These are phyloP conservation scores for Euzophera pinguis DNA, from an alignment of 2,888 invertebrate genomes.

Conservation along the genomic window DNA sequence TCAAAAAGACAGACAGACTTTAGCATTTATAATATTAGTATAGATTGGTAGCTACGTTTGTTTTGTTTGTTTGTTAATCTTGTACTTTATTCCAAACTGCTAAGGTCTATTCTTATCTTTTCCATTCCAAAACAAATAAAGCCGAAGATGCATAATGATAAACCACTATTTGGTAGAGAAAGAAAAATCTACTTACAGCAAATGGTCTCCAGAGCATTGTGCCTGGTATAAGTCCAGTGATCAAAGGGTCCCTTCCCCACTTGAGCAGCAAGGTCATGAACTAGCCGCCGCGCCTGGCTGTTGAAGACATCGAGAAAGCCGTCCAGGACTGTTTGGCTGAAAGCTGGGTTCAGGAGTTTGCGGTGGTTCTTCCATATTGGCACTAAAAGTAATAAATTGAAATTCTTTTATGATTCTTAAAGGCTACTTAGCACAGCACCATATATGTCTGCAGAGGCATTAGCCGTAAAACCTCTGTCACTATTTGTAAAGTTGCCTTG, in stretches of 20 bases:
- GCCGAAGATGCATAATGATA: not conserved
- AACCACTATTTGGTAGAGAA: not conserved
- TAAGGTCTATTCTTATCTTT: too few relatives aligned
- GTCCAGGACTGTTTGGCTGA: conserved; percentile 46
- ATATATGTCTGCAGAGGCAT: too few relatives aligned
- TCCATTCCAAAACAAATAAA: too few relatives aligned
- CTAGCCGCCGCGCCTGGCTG: conserved; percentile 42
- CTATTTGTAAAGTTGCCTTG: too few relatives aligned
- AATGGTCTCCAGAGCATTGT: conserved; percentile 58
- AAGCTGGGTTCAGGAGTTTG: conserved; percentile 50
- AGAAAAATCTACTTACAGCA: conserved; percentile 42
- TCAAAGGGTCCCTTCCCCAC: conserved; percentile 50
- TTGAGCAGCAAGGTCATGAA: conserved; percentile 34
- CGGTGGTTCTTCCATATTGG: conserved; percentile 53
- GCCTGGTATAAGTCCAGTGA: conserved; percentile 52
- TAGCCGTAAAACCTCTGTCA: too few relatives aligned
- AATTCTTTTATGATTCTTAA: too few relatives aligned
- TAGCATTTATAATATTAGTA: too few relatives aligned
- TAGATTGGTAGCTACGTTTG: too few relatives aligned
- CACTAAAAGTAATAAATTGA: conserved; percentile 28
- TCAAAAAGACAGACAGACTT: too few relatives aligned
- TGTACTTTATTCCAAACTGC: too few relatives aligned
- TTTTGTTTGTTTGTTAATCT: too few relatives aligned
- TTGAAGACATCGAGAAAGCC: conserved; percentile 50
- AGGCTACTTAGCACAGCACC: too few relatives aligned